phyloP scores from a whole-genome alignment of 2,797 vertebrate genomes.

The Apodemus agrarius region DNA sequence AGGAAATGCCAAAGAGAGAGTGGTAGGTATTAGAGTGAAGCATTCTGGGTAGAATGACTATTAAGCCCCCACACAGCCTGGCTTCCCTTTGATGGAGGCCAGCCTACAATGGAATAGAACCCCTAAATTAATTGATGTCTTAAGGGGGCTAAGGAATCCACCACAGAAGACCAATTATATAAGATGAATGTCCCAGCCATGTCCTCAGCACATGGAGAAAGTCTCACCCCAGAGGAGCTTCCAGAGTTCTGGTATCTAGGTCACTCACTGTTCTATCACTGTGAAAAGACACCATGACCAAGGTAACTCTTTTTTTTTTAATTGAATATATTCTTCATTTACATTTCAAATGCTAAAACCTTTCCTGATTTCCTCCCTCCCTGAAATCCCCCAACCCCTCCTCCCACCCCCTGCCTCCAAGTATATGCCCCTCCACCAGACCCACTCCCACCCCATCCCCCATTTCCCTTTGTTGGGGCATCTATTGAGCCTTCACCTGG shows the following conservation, averaged over 20 bases:
- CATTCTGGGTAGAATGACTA: neutral
- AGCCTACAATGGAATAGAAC: neutral
- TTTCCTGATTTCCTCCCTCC: no score
- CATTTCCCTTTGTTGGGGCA: no score
- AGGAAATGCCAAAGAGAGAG: neutral
- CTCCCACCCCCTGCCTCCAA: no score
- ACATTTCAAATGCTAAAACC: no score
- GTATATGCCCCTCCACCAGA: no score
- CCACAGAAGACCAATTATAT: neutral
- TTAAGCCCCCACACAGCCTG: neutral
- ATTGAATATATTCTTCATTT: no score
- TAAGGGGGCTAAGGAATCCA: neutral
- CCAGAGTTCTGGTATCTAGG: neutral
- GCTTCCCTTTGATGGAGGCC: neutral
- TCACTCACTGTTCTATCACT: neutral
- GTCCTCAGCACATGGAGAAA: neutral
- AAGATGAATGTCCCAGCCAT: neutral
- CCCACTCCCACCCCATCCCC: no score
- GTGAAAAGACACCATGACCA: neutral
- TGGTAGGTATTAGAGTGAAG: neutral
- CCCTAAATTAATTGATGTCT: neutral
- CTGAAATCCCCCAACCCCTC: no score
- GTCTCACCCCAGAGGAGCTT: neutral
- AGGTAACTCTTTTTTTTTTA: neutral
- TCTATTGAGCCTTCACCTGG: no score